Evolutionary conservation across 2,888 invertebrate species (phyloP).

Genomic region (Drosophila testacea): DNA sequence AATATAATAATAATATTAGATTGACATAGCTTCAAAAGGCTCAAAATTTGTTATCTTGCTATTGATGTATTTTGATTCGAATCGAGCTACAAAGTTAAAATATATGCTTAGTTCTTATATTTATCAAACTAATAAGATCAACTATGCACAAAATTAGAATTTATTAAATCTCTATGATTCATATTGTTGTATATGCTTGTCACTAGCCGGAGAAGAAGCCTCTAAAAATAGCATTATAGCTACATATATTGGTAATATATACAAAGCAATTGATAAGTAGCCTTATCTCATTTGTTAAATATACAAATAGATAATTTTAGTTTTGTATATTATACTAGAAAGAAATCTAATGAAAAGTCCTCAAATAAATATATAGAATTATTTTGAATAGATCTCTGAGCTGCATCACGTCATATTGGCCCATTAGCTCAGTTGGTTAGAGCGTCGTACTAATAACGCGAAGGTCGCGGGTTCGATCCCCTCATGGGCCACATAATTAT

Average conservation of each 20-base stretch:
- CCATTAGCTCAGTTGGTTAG: slow-evolving; percentile 86
- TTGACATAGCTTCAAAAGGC: not conserved
- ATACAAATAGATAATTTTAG: not conserved
- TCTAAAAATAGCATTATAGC: not conserved
- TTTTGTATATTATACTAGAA: not conserved
- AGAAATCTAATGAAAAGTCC: not conserved
- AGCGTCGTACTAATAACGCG: slow-evolving; percentile 86
- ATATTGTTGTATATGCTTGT: not conserved
- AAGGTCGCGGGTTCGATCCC: slow-evolving; percentile 86
- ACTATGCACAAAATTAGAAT: not conserved
- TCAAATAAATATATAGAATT: not conserved
- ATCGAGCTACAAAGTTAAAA: not conserved
- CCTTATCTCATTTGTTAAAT: slow-evolving; percentile 1
- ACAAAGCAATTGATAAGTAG: not conserved
- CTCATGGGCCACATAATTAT: slow-evolving; percentile 82
- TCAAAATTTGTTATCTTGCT: no score
- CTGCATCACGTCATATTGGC: slow-evolving; percentile 51
- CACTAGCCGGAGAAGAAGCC: not conserved
- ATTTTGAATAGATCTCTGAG: slow-evolving; percentile 5
- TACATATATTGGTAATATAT: not conserved
- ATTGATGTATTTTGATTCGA: no score
- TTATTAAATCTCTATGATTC: not conserved
- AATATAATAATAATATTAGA: not conserved
- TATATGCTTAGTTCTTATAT: not conserved
- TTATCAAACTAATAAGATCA: not conserved